These are phyloP conservation scores for Neodontobutis hainanensis DNA, from an alignment of 2,113 vertebrate species.

Conservation along the genomic window DNA sequence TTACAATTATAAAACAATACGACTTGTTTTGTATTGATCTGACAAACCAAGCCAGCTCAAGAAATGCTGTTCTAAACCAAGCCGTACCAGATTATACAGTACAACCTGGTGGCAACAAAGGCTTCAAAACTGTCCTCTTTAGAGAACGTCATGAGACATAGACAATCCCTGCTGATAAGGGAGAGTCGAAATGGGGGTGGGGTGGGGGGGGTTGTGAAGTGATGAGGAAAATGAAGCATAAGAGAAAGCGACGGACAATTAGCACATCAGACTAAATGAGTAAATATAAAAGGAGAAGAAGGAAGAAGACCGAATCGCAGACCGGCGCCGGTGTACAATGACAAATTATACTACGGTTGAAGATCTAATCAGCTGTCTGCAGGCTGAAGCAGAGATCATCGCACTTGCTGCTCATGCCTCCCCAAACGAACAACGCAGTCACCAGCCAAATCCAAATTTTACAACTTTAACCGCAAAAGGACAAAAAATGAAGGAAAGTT, in stretches of 20 bases:
- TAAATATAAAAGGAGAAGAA: slow-evolving; percentile 39
- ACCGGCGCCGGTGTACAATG: slow-evolving; percentile 11
- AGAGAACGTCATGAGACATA: background rate
- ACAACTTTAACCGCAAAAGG: background rate
- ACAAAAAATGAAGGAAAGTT: background rate
- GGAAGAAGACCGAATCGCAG: too few species aligned
- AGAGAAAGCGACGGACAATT: slow-evolving; percentile 38
- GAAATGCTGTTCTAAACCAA: too few species aligned
- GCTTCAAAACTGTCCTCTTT: background rate
- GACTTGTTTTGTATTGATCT: too few species aligned
- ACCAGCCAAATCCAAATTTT: slow-evolving; percentile 15
- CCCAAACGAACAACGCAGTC: slow-evolving; percentile 2
- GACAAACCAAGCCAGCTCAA: too few species aligned
- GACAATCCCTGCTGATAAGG: slow-evolving; percentile 11
- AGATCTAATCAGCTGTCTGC: slow-evolving; percentile 47
- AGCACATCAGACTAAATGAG: slow-evolving; percentile 40
- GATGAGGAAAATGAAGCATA: slow-evolving; percentile 24
- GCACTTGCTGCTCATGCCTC: slow-evolving; percentile 12
- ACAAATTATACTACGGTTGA: slow-evolving; percentile 27
- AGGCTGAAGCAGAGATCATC: slow-evolving; percentile 40
- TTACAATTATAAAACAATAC: too few species aligned
- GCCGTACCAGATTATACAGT: too few species aligned
- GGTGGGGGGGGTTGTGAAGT: slow-evolving; percentile 9
- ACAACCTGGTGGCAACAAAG: too few species aligned
- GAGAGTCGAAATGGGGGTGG: slow-evolving; percentile 1